Conservation (phyloP, 2,888 invertebrate species). For the Scaptomyza caliginosa region DNA sequence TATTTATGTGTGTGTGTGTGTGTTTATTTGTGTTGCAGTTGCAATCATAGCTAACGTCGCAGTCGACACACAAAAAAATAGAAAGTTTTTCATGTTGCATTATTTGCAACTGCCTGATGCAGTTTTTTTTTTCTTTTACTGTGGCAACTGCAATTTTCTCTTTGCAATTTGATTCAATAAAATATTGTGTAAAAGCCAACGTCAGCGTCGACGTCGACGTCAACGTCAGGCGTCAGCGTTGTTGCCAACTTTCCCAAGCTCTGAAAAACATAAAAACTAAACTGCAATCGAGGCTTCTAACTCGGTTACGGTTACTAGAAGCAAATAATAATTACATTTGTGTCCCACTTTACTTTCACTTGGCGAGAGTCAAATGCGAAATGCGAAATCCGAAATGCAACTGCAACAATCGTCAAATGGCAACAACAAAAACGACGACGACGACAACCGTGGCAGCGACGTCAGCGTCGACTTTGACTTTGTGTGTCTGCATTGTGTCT, state of each 20-base stretch:
- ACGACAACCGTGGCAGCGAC: slow-evolving; percentile 27
- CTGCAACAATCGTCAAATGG: slow-evolving; percentile 25
- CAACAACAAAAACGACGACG: slow-evolving; percentile 22
- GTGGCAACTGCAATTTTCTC: slow-evolving; percentile 78
- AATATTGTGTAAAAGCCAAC: slow-evolving; percentile 80
- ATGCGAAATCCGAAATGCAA: slow-evolving; percentile 44
- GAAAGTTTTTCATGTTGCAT: slow-evolving; percentile 75
- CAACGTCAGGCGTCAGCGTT: not conserved
- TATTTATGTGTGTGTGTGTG: slow-evolving; percentile 9
- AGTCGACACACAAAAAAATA: slow-evolving; percentile 72
- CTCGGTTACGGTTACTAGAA: slow-evolving; percentile 78
- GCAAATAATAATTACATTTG: slow-evolving; percentile 82
- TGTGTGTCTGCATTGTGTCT: slow-evolving; percentile 35
- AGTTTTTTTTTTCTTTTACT: no score
- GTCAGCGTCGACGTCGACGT: slow-evolving; percentile 22
- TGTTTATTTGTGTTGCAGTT: slow-evolving; percentile 41
- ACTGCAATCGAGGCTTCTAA: slow-evolving; percentile 69
- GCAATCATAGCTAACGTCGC: slow-evolving; percentile 50
- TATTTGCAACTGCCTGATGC: slow-evolving; percentile 41
- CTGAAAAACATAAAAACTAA: slow-evolving; percentile 16
- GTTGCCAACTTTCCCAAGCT: slow-evolving; percentile 62
- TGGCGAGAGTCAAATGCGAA: slow-evolving; percentile 59
- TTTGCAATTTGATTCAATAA: slow-evolving; percentile 79
- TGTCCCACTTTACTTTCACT: slow-evolving; percentile 83
- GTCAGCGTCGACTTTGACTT: slow-evolving; percentile 63